Conservation (phyloP, 2,888 invertebrate species). For the Norana najaformis region DNA sequence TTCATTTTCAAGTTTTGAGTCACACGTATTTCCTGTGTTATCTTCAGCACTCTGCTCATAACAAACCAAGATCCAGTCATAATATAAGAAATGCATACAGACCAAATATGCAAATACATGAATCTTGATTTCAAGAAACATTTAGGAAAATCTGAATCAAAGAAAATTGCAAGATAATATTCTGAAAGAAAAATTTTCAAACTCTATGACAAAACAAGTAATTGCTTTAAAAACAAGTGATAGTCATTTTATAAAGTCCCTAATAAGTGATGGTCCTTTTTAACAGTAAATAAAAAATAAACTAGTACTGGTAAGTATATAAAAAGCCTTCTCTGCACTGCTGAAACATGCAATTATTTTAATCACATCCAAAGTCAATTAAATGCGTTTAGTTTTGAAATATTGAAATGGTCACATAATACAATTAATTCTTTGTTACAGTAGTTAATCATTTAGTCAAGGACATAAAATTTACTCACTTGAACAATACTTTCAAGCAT, state of each 20-base stretch:
- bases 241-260: no score
- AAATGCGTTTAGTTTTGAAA: background rate
- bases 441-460: no score
- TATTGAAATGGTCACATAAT: background rate
- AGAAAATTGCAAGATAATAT: background rate
- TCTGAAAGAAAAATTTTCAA: background rate
- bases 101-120: background rate
- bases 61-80: background rate
- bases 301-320: background rate
- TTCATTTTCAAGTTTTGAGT: background rate
- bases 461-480: background rate
- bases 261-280: background rate
- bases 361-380: background rate
- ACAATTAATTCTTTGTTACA: background rate
- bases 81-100: background rate
- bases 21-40: background rate
- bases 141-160: background rate
- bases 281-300: background rate
- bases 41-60: background rate
- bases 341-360: background rate
- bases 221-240: background rate
- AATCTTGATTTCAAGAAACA: background rate
- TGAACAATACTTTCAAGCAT: constrained; percentile 3
- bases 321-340: background rate
- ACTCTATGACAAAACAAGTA: background rate